These are phyloP conservation scores for Microcaecilia unicolor DNA, from an alignment of 2,797 vertebrate genomes.

Conservation along the genomic window DNA sequence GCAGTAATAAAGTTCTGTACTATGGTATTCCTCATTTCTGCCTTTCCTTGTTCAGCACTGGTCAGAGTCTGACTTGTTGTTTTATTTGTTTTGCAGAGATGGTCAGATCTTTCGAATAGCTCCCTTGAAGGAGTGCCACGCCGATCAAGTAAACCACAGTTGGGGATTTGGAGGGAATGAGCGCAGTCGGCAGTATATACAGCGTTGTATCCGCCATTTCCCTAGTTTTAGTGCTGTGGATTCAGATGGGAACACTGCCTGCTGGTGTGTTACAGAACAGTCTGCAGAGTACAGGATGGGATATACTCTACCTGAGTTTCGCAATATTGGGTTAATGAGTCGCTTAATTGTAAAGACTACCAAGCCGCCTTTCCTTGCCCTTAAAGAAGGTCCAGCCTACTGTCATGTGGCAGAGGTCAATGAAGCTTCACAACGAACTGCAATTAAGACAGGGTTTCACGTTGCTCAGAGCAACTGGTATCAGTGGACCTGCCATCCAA, in stretches of 20 bases:
- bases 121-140: not conserved
- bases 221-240: not conserved
- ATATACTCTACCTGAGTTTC: not conserved
- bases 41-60: too few species aligned
- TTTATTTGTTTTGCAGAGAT: too few species aligned
- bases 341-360: not conserved
- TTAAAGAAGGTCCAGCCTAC: not conserved
- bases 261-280: not conserved
- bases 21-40: too few species aligned
- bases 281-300: not conserved
- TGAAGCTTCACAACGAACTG: not conserved
- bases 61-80: too few species aligned
- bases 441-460: accelerated
- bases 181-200: not conserved
- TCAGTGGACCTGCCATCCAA: not conserved
- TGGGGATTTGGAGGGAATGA: not conserved
- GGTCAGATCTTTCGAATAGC: not conserved
- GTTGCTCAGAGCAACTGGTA: not conserved
- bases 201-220: not conserved
- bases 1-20: too few species aligned
- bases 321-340: not conserved
- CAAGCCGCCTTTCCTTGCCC: not conserved
- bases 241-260: not conserved
- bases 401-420: not conserved
- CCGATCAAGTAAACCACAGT: not conserved